Evolutionary conservation across 2,113 vertebrate species (phyloP).

Genomic region (Gambusia affinis): DNA sequence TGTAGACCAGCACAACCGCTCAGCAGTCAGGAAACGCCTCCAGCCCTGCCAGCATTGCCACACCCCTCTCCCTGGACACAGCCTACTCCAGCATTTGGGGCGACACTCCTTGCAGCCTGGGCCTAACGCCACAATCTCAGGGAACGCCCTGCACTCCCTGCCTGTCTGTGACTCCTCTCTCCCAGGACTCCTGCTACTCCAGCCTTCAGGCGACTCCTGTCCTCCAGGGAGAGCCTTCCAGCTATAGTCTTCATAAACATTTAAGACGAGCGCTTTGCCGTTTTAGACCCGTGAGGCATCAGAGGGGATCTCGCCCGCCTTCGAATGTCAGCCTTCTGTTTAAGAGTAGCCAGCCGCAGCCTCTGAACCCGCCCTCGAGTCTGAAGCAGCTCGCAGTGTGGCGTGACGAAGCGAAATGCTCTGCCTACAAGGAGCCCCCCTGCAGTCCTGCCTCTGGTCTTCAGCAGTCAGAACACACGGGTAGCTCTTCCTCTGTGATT

Average conservation of each 20-base stretch:
- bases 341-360: constrained; percentile 76
- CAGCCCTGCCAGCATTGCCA: constrained; percentile 88
- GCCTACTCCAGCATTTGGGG: constrained; percentile 95
- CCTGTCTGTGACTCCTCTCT: constrained; percentile 85
- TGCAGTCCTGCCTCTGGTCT: constrained; percentile 74
- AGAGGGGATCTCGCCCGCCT: constrained; percentile 68
- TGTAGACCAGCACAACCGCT: constrained; percentile 68
- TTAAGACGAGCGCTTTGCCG: constrained; percentile 47
- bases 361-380: constrained; percentile 12
- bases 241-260: constrained; percentile 52
- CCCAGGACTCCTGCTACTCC: constrained; percentile 91
- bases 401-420: constrained; percentile 72
- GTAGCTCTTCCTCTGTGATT: constrained; percentile 50
- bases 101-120: constrained; percentile 93
- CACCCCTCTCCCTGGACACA: constrained; percentile 94
- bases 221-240: constrained; percentile 80
- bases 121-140: constrained; percentile 88
- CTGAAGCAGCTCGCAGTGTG: constrained; percentile 80
- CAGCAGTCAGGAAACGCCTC: constrained; percentile 77
- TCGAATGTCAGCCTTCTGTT: constrained; percentile 78
- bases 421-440: constrained; percentile 65
- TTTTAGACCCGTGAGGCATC: constrained; percentile 45
- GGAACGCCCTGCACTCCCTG: constrained; percentile 90
- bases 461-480: constrained; percentile 77
- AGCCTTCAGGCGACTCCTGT: constrained; percentile 90